phyloP scores from a whole-genome alignment of 2,113 vertebrate genomes.

The Rhynchomys soricoides region DNA sequence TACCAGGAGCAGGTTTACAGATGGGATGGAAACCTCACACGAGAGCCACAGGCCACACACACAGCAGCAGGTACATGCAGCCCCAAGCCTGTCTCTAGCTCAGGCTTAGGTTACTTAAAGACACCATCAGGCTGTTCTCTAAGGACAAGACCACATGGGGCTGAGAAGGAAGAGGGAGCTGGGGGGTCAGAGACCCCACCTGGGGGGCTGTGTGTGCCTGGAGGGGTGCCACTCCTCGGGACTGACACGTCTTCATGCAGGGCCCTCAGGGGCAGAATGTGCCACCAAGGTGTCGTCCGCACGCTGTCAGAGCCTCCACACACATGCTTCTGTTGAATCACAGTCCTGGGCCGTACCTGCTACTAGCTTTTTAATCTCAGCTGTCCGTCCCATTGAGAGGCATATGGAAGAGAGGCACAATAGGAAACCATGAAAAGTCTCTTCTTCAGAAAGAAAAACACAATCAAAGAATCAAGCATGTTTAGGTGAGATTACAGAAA shows the following conservation, averaged over 20 bases:
- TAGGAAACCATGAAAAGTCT: constrained; percentile 57
- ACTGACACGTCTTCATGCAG: neutral
- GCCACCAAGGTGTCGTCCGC: neutral
- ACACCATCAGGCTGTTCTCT: neutral
- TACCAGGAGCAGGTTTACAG: neutral
- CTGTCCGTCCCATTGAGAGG: constrained; percentile 77
- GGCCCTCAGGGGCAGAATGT: neutral
- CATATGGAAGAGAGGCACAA: constrained; percentile 66
- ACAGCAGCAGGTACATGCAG: neutral
- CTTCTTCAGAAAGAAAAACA: constrained; percentile 48
- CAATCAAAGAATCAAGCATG: constrained; percentile 50
- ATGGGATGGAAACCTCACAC: neutral
- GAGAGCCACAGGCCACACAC: neutral
- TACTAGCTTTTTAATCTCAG: constrained; percentile 82
- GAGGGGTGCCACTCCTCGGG: neutral
- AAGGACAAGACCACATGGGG: neutral
- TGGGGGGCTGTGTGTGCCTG: neutral
- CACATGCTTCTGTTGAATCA: neutral
- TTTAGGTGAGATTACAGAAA: neutral
- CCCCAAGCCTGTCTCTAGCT: accelerated
- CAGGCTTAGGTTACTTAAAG: accelerated
- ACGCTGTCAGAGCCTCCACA: neutral
- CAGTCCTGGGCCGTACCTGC: constrained; percentile 73
- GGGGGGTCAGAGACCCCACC: neutral
- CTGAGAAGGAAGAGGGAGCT: neutral